Conservation (phyloP, 64 coral and sea anemone species). For the Pocillopora verrucosa region DNA sequence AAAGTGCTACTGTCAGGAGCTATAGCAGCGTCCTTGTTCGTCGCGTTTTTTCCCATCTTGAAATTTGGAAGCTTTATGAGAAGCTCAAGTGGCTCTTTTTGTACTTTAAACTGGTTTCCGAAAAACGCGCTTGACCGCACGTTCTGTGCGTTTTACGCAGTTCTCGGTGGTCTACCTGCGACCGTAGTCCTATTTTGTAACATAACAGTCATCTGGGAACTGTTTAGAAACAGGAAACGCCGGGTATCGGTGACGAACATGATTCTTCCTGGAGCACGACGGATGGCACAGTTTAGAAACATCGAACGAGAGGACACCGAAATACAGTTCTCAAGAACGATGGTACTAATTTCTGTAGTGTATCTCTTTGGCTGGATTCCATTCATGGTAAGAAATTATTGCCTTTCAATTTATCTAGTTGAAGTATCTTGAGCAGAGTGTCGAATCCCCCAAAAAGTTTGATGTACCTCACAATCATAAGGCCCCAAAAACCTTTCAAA, state of each 20-base stretch:
- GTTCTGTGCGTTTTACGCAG: constrained; percentile 70
- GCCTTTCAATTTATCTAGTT: not conserved
- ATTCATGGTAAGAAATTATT: constrained; percentile 64
- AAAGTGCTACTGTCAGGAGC: constrained; percentile 38
- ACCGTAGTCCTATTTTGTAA: constrained; percentile 77
- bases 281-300: not conserved
- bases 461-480: not conserved
- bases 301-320: constrained; percentile 37
- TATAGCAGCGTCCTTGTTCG: constrained; percentile 14
- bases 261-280: not conserved
- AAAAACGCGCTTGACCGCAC: constrained; percentile 31
- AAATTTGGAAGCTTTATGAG: constrained; percentile 76
- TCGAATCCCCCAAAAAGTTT: not conserved
- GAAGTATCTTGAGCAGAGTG: not conserved
- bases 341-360: constrained; percentile 77
- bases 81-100: constrained; percentile 69
- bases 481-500: too few relatives aligned
- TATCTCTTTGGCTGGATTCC: constrained; percentile 85
- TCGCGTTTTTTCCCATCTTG: constrained; percentile 62
- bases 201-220: constrained; percentile 63
- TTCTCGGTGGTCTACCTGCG: constrained; percentile 51
- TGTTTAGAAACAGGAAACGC: constrained; percentile 40
- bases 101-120: constrained; percentile 86
- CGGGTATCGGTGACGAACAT: constrained; percentile 27
- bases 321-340: constrained; percentile 78